Evolutionary conservation across 2,888 invertebrate species (phyloP), one percentile per base, ranked within the genome.

Genomic region (Proisotoma minuta): DNA sequence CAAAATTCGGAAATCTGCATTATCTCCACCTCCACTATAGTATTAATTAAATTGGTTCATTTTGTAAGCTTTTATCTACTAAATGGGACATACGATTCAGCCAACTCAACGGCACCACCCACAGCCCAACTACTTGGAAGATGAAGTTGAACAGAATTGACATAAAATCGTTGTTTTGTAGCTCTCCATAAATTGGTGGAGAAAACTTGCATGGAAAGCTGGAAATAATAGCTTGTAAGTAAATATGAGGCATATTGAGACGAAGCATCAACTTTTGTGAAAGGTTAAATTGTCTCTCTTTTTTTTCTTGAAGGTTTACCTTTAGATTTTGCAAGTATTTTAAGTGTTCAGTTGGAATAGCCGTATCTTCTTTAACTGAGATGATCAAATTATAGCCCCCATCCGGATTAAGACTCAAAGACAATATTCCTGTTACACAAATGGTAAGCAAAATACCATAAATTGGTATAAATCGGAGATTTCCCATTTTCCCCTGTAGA

Each of bases 321-420:
- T 67, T 51, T 22, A 67, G 47, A 34, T 64, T 67, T 2, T 57
- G 24, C 26, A 56, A 18, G 22, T 62, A 67, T 2, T 40, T 52
- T n/a, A 3, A 8, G 3, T 24, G 59, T 27, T 61, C 67, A 34
- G 5, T 48, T 3, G 63, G 64, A 20, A 59, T 27, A 1, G 62
- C 54, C 12, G 66, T 60, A n/a, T 52, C 22, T 43, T 68, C 64
- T 3, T 69, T 63, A 20, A 72, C 26, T 0, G 69, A 70, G 1
- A 72, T 18, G 8, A 67, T 24, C 39, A 72, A 18, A 27, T 68
- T 56, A 34, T 72, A 72, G n/a, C 69, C 72, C 2, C 72, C 72
- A 56, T 69, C 57, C 18, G 22, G 10, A 20, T 60, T 58, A 24
- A 70, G n/a, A 28, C 57, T 60, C 4, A 63, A 20, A 3, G 50